phyloP scores from a whole-genome alignment of 1,140 invertebrate species.

The Cyclargus thomasi region DNA sequence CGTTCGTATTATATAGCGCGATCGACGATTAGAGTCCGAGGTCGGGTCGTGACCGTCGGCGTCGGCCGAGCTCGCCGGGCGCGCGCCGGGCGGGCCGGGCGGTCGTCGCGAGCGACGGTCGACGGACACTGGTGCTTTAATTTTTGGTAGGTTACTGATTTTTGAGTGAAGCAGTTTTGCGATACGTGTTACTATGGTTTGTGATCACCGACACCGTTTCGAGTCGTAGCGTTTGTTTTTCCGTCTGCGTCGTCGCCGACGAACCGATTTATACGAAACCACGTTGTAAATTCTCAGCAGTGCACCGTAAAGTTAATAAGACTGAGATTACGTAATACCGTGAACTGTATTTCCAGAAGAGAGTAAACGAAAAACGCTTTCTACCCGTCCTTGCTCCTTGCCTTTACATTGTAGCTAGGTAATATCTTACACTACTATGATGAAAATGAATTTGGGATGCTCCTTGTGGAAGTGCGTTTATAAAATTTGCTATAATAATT shows the following conservation, averaged over 20 bases:
- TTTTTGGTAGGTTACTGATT: slow-evolving; percentile 53
- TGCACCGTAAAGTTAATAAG: slow-evolving; percentile 62
- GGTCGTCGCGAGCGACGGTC: slow-evolving; percentile 37
- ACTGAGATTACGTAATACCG: slow-evolving; percentile 70
- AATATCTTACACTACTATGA: slow-evolving; percentile 60
- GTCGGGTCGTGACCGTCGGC: slow-evolving; percentile 30
- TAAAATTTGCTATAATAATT: slow-evolving; percentile 44
- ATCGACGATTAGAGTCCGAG: slow-evolving; percentile 34
- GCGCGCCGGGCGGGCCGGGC: too few species aligned
- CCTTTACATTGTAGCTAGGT: slow-evolving; percentile 72
- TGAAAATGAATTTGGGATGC: slow-evolving; percentile 47
- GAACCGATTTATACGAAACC: slow-evolving; percentile 26
- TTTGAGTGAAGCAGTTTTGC: slow-evolving; percentile 41
- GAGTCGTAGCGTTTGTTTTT: slow-evolving; percentile 31
- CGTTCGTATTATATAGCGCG: slow-evolving; percentile 37
- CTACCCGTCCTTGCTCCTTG: slow-evolving; percentile 74
- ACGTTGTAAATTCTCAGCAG: slow-evolving; percentile 45
- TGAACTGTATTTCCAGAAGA: slow-evolving; percentile 67
- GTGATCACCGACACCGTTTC: slow-evolving; percentile 51
- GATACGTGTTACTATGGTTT: slow-evolving; percentile 45
- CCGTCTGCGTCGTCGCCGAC: slow-evolving; percentile 21
- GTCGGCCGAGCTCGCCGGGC: too few species aligned
- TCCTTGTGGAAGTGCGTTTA: slow-evolving; percentile 64
- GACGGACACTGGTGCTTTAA: slow-evolving; percentile 63
- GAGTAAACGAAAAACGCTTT: slow-evolving; percentile 71